Percentiles rank a stretch among this genome's conserved stretches.
Conservation (phyloP, 2,113 vertebrate genomes). For the Phycodurus eques region DNA sequence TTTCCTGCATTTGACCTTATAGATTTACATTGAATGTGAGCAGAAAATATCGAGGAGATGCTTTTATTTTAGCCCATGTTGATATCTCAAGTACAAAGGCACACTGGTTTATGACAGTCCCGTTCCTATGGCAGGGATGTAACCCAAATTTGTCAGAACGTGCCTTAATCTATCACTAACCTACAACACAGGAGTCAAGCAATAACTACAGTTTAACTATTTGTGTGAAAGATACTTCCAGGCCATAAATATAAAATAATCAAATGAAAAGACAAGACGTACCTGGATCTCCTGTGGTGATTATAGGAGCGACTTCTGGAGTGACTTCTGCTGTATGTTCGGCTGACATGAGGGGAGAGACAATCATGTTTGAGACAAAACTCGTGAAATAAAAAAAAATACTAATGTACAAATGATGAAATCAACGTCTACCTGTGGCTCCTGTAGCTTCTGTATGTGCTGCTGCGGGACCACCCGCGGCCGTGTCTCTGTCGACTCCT, state of each 20-base stretch:
- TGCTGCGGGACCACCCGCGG: conserved; percentile 81
- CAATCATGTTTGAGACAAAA: neutral
- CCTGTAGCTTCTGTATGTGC: conserved; percentile 84
- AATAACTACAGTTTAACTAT: neutral
- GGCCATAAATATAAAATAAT: neutral
- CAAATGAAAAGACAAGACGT: too few relatives aligned
- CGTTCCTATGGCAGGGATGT: neutral
- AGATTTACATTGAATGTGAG: too few relatives aligned
- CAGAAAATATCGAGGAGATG: too few relatives aligned
- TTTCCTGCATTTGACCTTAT: too few relatives aligned
- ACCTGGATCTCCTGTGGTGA: conserved; percentile 86
- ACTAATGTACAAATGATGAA: neutral
- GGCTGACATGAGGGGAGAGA: conserved; percentile 46
- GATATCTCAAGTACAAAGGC: neutral
- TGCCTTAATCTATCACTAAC: neutral
- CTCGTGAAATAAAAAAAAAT: neutral
- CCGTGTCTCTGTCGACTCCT: conserved; percentile 83
- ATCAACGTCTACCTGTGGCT: conserved; percentile 74
- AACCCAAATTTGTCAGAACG: neutral
- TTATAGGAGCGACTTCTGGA: conserved; percentile 85
- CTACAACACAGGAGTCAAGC: neutral
- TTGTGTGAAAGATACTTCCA: neutral
- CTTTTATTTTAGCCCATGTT: neutral
- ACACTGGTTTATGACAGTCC: neutral
- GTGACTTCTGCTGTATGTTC: conserved; percentile 85